A percentile compares a stretch with the other conserved stretches of the same genome.
These are phyloP conservation scores for Umimayanthus chanpuru DNA, from an alignment of 92 coral and sea anemone species.

Conservation along the genomic window DNA sequence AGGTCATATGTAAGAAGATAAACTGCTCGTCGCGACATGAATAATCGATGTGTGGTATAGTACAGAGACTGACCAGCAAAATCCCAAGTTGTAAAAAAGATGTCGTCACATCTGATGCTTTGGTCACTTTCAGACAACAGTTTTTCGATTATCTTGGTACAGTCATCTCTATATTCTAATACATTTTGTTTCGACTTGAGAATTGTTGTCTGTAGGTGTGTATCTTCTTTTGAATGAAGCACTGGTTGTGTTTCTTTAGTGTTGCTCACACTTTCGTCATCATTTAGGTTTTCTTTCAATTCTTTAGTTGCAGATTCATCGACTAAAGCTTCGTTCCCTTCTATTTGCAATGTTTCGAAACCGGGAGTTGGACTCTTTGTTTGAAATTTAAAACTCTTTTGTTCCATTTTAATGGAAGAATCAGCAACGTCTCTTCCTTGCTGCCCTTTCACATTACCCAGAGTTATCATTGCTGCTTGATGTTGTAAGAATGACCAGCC, in stretches of 20 bases:
- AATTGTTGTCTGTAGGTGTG: neutral
- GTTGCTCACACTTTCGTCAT: neutral
- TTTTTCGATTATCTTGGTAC: neutral
- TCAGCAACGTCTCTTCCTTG: neutral
- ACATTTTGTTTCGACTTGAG: neutral
- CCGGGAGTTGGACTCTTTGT: neutral
- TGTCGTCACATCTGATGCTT: neutral
- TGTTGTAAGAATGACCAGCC: neutral
- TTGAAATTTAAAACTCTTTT: neutral
- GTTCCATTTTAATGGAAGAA: neutral
- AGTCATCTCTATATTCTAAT: neutral
- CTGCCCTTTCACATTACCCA: neutral
- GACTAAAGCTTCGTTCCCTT: neutral
- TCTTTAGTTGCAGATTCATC: neutral
- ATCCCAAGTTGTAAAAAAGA: constrained; percentile 64
- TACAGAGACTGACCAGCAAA: constrained; percentile 79
- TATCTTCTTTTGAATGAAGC: neutral
- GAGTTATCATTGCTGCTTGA: neutral
- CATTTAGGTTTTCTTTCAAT: neutral
- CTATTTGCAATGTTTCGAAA: neutral
- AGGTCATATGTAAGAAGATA: constrained; percentile 63
- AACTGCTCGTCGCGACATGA: constrained; percentile 63
- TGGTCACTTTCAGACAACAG: neutral
- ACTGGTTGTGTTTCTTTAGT: neutral
- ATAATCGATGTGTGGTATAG: constrained; percentile 71